Evolutionary conservation across 2,113 vertebrate species (phyloP).

Genomic region (Hystrix cristata): DNA sequence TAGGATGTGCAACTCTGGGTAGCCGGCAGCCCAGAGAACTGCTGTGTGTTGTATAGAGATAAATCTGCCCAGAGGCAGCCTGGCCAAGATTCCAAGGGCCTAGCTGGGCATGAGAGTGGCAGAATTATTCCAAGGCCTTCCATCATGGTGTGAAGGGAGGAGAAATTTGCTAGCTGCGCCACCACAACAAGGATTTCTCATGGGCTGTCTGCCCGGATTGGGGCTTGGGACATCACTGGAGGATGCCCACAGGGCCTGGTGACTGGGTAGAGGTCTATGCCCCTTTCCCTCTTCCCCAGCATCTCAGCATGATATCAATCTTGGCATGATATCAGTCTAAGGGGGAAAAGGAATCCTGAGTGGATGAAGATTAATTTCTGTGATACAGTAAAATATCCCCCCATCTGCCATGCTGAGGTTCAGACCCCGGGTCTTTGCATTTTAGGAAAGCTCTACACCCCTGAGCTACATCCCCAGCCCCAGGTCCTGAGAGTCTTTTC

Average conservation of each 20-base stretch:
- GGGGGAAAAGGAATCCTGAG: background rate
- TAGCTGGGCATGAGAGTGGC: background rate
- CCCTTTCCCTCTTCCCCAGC: background rate
- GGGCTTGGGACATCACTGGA: background rate
- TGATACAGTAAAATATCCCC: background rate
- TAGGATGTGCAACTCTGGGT: background rate
- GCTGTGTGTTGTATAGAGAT: background rate
- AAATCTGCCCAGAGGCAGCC: background rate
- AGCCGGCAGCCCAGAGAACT: background rate
- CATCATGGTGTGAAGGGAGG: background rate
- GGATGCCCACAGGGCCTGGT: background rate
- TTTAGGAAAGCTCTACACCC: too few relatives aligned
- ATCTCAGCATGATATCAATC: background rate
- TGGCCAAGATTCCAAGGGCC: background rate
- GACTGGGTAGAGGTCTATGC: background rate
- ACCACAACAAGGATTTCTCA: background rate
- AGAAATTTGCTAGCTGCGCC: background rate
- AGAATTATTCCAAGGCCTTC: background rate
- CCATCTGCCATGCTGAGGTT: too few relatives aligned
- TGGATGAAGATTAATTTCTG: background rate
- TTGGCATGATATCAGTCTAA: background rate
- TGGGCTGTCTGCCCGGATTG: background rate
- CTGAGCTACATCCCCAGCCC: background rate
- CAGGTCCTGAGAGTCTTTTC: background rate
- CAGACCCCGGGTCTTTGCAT: background rate